Evolutionary conservation across 2,888 invertebrate genomes (phyloP), one percentile per base, ranked within the genome.

Genomic region (Lasioglossum pauxillum): DNA sequence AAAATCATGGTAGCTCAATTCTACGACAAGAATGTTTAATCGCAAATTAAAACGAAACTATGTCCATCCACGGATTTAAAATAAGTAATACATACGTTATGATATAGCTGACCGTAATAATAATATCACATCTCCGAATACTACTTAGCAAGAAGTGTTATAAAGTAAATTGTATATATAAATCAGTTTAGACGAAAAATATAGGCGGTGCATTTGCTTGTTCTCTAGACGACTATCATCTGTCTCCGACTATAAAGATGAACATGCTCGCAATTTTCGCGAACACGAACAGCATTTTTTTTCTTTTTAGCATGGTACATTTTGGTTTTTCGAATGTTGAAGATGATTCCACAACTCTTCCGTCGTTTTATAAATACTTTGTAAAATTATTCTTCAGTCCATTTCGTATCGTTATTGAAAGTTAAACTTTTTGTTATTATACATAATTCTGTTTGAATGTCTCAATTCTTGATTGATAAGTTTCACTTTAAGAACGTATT

Each of bases 121-220:
- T 86, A 83, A 87, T 86, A 86, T 86, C 83, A 87, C 86, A 87
- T 86, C 73, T 86, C 83, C 75, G 67, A 87, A 87, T 87, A 86
- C 87, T 87, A 87, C 80, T 91, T 92, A 93, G 92, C 91, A 90
- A 90, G 90, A 90, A 92, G 88, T 92, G 92, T 94, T 92, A 90
- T 88, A 94, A 94, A 93, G 91, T 92, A 91, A 93, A 92, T 91
- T 91, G 91, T 90, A 88, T 92, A 92, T 85, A 73, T 91, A 93
- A 94, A 92, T 87, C 85, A 92, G 91, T 90, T 92, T 91, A 85
- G 86, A 89, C 78, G 84, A 92, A 90, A 89, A 91, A 90, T 92
- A 92, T 93, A 93, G 92, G 89, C 92, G 94, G 93, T 94, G 93
- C 92, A 93, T 93, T 71, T 71, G 41, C 14, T 71, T 71, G 38